Evolutionary conservation across 1,140 invertebrate genomes (phyloP), one percentile per base, ranked within the genome.

Genomic region (Dermatophagoides farinae): DNA sequence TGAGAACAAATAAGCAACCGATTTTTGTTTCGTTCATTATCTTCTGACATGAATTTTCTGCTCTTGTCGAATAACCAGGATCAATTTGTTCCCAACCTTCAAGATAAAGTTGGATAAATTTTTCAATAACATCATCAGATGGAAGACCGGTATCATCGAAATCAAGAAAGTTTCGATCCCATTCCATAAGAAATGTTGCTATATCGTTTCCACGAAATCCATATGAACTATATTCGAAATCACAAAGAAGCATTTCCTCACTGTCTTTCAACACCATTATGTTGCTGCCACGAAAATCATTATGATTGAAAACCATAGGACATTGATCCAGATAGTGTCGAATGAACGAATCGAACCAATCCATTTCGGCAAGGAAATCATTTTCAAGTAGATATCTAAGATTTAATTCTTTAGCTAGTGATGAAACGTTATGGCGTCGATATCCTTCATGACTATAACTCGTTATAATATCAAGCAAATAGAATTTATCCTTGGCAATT

Each of bases 211-310:
- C 58, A n/a, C 58, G 43, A 20, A 18, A 38, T n/a, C 44, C 41
- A 38, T 60, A 60, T 11, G 11, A 2, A 14, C 11, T 2, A 25
- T 60, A 60, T 23, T 60, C 58, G 4, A 60, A 41, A 41, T 60
- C 58, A 37, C 46, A 50, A 8, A 60, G 1, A 18, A 49, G 10
- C 2, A 60, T 51, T 60, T 50, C 16, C 6, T 52, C 58, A 40
- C 16, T 22, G 14, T 16, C 12, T 20, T 50, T 23, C 6, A 14
- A 8, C 10, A 60, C 46, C 44, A 60, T 20, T 23, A 49, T 46
- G 31, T 60, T 60, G 11, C 11, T n/a, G 14, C 43, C 12, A 38
- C 58, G 43, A 60, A 60, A 60, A 43, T 60, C 58, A 40, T 50
- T 50, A 25, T 60, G 58, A 16, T 16, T 8, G 31, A 60, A 60